phyloP scores from a whole-genome alignment of 2,113 vertebrate species.

The Clinocottus analis region DNA sequence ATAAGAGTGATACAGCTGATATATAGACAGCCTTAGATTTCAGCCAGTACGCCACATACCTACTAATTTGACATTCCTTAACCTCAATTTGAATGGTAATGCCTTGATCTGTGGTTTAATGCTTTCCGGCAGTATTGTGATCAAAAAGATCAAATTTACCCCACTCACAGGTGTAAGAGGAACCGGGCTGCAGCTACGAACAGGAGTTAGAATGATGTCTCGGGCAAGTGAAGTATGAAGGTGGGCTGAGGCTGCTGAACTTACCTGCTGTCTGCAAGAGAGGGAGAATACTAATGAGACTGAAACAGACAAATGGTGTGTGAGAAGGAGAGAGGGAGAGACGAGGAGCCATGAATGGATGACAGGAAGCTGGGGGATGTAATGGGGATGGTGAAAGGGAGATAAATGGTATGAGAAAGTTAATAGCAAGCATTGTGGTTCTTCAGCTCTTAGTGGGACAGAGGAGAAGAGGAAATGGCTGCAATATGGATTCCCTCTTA shows the following conservation, averaged over 20 bases:
- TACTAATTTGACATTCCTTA: background rate
- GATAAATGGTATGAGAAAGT: conserved; percentile 70
- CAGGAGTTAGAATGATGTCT: conserved; percentile 34
- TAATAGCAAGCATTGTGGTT: conserved; percentile 72
- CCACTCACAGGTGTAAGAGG: conserved; percentile 24
- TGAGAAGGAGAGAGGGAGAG: conserved; percentile 41
- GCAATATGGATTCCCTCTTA: conserved; percentile 11
- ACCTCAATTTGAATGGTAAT: conserved; percentile 32
- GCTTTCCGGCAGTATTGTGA: conserved; percentile 10
- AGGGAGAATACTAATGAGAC: conserved; percentile 61
- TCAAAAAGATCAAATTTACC: conserved; percentile 41
- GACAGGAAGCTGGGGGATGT: conserved; percentile 54
- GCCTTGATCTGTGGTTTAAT: conserved; percentile 26
- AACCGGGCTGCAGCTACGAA: conserved; percentile 39
- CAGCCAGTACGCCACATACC: background rate
- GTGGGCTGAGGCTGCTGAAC: conserved; percentile 34
- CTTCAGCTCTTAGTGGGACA: conserved; percentile 32
- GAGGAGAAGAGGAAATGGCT: conserved; percentile 36
- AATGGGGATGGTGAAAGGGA: conserved; percentile 65
- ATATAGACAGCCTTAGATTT: background rate
- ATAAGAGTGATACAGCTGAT: background rate
- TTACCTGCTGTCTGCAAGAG: conserved; percentile 46
- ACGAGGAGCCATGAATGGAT: conserved; percentile 36
- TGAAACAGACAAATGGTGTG: conserved; percentile 57
- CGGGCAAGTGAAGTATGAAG: conserved; percentile 17